Evolutionary conservation across 2,888 invertebrate species (phyloP).

Genomic region (Protodeltote pygarga): DNA sequence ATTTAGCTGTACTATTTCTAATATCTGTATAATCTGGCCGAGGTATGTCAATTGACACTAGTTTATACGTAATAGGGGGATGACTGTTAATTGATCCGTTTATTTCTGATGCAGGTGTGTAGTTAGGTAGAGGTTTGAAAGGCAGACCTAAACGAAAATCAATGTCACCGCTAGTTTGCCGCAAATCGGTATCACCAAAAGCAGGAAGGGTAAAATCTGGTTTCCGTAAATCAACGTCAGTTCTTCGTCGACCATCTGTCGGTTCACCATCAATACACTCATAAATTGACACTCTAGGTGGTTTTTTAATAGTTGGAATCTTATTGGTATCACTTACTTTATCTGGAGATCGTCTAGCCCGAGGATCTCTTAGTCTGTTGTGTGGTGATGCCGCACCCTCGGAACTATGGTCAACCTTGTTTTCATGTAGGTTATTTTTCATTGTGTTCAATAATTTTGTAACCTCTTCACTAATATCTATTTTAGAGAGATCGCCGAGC

Average conservation of each 20-base stretch:
- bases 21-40: slow-evolving; percentile 92
- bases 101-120: slow-evolving; percentile 94
- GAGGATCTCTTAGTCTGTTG: slow-evolving; percentile 73
- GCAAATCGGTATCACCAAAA: slow-evolving; percentile 89
- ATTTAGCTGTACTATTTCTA: slow-evolving; percentile 90
- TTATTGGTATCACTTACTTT: slow-evolving; percentile 63
- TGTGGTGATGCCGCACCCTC: slow-evolving; percentile 60
- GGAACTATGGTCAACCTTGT: slow-evolving; percentile 56
- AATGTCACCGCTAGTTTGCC: slow-evolving; percentile 88
- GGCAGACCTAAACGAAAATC: slow-evolving; percentile 92
- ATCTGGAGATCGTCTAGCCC: slow-evolving; percentile 75
- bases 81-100: slow-evolving; percentile 94
- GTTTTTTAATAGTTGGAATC: slow-evolving; percentile 60
- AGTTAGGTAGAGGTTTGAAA: slow-evolving; percentile 93
- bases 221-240: slow-evolving; percentile 84
- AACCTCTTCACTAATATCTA: slow-evolving; percentile 91
- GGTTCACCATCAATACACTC: slow-evolving; percentile 87
- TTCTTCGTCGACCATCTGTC: slow-evolving; percentile 78
- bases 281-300: slow-evolving; percentile 85
- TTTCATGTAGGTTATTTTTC: slow-evolving; percentile 81
- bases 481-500: slow-evolving; percentile 90
- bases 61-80: slow-evolving; percentile 90
- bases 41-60: slow-evolving; percentile 88
- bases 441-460: slow-evolving; percentile 89
- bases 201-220: slow-evolving; percentile 84